These are phyloP conservation scores for Caenorhabditis japonica DNA, from an alignment of 2,888 invertebrate species.

Conservation along the genomic window DNA sequence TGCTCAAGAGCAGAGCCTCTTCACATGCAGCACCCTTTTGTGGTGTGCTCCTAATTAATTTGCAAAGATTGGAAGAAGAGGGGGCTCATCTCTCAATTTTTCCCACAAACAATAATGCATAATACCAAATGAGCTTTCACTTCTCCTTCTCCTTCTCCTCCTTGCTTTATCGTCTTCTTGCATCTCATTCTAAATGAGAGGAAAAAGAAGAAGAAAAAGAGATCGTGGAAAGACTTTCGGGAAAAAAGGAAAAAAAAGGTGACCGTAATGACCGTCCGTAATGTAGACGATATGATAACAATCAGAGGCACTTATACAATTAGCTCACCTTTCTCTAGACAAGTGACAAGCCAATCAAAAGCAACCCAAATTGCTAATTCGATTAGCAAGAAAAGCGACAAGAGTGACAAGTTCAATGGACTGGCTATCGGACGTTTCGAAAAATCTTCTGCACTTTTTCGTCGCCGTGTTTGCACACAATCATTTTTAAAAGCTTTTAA, in stretches of 20 bases:
- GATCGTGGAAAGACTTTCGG: slow-evolving; percentile 6
- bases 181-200: slow-evolving; percentile 15
- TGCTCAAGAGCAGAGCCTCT: slow-evolving; percentile 31
- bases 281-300: slow-evolving; percentile 30
- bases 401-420: slow-evolving; percentile 31
- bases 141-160: slow-evolving; percentile 3
- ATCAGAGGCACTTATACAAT: slow-evolving; percentile 32
- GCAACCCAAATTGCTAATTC: slow-evolving; percentile 38
- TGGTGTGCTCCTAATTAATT: slow-evolving; percentile 43
- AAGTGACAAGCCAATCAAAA: slow-evolving; percentile 16
- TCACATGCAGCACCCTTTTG: slow-evolving; percentile 21
- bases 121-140: slow-evolving; percentile 50
- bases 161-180: slow-evolving; percentile 28
- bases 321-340: slow-evolving; percentile 1
- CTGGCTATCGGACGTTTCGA: too few relatives aligned
- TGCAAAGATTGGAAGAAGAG: neutral
- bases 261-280: slow-evolving; percentile 28
- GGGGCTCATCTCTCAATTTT: slow-evolving; percentile 31
- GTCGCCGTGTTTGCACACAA: too few relatives aligned
- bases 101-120: slow-evolving; percentile 52
- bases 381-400: slow-evolving; percentile 31
- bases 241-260: slow-evolving; percentile 1
- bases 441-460: too few relatives aligned
- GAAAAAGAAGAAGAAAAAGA: slow-evolving; percentile 10
- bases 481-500: too few relatives aligned